A percentile compares a stretch with the other conserved stretches of the same genome.
Evolutionary conservation across 2,888 invertebrate genomes (phyloP).

Genomic region (Phengaris alcon): DNA sequence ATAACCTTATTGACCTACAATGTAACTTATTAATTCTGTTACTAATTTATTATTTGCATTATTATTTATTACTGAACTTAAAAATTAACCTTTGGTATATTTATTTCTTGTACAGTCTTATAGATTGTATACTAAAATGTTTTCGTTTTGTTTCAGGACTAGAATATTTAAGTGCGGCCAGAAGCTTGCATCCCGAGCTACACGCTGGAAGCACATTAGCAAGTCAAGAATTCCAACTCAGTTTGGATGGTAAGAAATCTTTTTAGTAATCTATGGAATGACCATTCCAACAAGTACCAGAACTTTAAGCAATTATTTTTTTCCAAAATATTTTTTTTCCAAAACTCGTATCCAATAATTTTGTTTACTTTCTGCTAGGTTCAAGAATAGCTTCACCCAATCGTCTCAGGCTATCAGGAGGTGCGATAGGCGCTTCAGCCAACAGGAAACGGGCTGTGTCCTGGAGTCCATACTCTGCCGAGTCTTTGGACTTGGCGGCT

Average conservation of each 20-base stretch:
- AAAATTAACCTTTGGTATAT: neutral
- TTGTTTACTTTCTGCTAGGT: conserved; percentile 46
- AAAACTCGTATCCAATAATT: too few species aligned
- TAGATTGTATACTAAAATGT: conserved; percentile 15
- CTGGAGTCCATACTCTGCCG: conserved; percentile 96
- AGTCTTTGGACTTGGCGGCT: conserved; percentile 93
- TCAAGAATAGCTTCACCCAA: conserved; percentile 75
- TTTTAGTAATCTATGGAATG: neutral
- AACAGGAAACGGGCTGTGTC: conserved; percentile 95
- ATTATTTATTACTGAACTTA: neutral
- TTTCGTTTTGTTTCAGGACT: conserved; percentile 60
- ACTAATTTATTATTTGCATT: neutral
- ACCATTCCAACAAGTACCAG: neutral
- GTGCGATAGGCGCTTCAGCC: conserved; percentile 74
- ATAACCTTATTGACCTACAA: conserved; percentile 11
- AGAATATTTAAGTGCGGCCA: conserved; percentile 72
- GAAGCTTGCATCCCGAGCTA: conserved; percentile 79
- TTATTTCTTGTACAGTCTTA: neutral
- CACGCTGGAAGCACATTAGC: conserved; percentile 84
- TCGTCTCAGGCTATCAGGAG: conserved; percentile 67
- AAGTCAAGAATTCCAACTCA: conserved; percentile 93
- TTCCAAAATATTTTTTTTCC: neutral
- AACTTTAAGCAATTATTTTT: neutral
- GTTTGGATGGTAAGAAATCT: conserved; percentile 87
- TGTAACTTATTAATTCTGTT: neutral